These are phyloP conservation scores for Antrozous pallidus DNA, from an alignment of 2,797 vertebrate genomes.

Conservation along the genomic window DNA sequence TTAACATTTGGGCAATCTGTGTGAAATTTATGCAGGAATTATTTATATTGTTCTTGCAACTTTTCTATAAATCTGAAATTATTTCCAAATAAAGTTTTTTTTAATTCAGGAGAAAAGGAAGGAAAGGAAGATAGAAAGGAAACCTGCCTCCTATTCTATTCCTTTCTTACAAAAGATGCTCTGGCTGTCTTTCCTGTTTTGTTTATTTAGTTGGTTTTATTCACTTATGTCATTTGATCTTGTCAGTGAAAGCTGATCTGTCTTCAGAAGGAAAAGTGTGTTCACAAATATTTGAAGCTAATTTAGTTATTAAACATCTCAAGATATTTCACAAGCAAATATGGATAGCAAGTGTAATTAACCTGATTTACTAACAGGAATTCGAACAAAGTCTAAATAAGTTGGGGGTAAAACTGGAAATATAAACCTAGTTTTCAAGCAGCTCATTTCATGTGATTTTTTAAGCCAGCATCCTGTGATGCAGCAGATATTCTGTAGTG, in stretches of 20 bases:
- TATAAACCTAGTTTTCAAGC: background rate
- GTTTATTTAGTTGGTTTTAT: background rate
- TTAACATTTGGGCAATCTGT: background rate
- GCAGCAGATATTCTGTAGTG: background rate
- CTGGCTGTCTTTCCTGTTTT: background rate
- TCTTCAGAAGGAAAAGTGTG: background rate
- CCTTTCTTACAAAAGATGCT: background rate
- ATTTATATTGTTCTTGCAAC: background rate
- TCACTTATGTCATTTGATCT: background rate
- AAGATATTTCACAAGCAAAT: slow-evolving; percentile 17
- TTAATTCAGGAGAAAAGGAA: background rate
- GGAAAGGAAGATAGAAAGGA: no score
- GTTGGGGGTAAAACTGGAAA: background rate
- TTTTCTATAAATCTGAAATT: slow-evolving; percentile 44
- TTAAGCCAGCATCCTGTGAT: slow-evolving; percentile 3
- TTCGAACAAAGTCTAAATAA: background rate
- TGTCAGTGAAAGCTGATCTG: background rate
- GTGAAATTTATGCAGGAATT: background rate
- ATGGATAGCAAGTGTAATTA: background rate
- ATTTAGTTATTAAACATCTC: slow-evolving; percentile 13
- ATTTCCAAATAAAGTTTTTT: slow-evolving; percentile 20
- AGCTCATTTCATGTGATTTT: background rate
- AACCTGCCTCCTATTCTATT: background rate
- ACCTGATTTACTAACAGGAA: background rate
- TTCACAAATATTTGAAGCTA: slow-evolving; percentile 5